Evolutionary conservation across 2,888 invertebrate genomes (phyloP).

Genomic region (Hemaris fuciformis): DNA sequence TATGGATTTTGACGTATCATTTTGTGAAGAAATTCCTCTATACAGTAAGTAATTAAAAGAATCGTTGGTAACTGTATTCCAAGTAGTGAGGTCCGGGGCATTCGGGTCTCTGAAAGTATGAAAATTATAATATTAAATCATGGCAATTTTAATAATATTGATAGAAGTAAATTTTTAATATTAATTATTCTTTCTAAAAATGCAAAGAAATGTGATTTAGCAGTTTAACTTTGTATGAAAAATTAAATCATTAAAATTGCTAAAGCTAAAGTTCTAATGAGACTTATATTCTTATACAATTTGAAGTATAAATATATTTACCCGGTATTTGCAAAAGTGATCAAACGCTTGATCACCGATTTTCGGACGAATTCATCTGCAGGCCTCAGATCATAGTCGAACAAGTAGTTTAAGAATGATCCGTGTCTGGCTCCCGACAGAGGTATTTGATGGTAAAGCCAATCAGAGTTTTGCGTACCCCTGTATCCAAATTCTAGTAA

Average conservation of each 20-base stretch:
- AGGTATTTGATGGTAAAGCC: conserved; percentile 53
- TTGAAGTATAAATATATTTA: conserved; percentile 32
- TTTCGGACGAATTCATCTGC: conserved; percentile 38
- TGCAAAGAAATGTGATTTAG: too few species aligned
- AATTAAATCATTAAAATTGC: neutral
- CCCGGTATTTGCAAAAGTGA: conserved; percentile 57
- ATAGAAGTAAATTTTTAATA: too few species aligned
- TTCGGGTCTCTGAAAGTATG: conserved; percentile 23
- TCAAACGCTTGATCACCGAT: conserved; percentile 45
- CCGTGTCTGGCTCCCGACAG: conserved; percentile 63
- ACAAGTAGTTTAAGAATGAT: conserved; percentile 58
- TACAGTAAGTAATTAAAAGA: conserved; percentile 38
- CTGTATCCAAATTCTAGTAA: conserved; percentile 59
- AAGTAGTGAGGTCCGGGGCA: conserved; percentile 14
- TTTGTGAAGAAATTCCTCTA: conserved; percentile 32
- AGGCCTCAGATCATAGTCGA: conserved; percentile 50
- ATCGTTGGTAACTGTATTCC: conserved; percentile 36
- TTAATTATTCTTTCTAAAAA: too few species aligned
- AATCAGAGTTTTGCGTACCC: conserved; percentile 56
- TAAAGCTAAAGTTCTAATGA: neutral
- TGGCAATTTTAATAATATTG: too few species aligned
- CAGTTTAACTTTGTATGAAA: too few species aligned
- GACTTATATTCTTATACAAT: too few species aligned
- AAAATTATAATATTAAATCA: too few species aligned
- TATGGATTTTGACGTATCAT: conserved; percentile 16